Conservation (phyloP, 2,113 vertebrate species). For the Columba livia region DNA sequence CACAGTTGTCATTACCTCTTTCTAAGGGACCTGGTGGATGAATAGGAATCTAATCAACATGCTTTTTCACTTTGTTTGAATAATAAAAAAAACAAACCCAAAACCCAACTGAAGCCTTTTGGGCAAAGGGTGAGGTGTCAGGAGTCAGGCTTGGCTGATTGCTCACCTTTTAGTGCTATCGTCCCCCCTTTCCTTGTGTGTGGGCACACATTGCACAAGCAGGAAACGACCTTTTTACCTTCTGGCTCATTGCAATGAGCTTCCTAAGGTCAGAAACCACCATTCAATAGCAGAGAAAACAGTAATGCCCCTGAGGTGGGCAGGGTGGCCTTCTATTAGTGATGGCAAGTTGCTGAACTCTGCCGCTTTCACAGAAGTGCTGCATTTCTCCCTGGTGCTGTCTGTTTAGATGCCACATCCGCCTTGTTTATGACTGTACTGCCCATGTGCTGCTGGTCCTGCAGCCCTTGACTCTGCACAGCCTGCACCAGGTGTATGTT, state of each 20-base stretch:
- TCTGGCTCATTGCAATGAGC: background rate
- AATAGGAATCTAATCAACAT: background rate
- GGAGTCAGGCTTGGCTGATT: background rate
- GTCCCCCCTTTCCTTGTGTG: background rate
- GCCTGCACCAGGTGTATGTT: background rate
- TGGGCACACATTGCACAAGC: background rate
- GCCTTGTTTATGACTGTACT: background rate
- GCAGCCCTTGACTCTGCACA: background rate
- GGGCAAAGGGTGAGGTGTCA: background rate
- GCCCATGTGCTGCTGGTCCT: background rate
- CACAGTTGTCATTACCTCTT: background rate
- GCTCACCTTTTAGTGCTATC: background rate
- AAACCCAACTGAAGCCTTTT: background rate
- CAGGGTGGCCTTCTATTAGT: background rate
- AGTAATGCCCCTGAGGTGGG: background rate
- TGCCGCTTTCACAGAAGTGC: background rate
- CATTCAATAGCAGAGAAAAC: background rate
- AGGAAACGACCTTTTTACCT: background rate
- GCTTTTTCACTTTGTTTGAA: background rate
- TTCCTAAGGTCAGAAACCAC: background rate
- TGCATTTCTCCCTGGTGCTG: rapidly evolving
- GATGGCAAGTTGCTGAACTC: background rate
- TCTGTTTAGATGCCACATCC: background rate
- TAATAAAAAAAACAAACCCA: background rate
- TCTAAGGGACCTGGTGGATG: background rate